Percentiles rank a stretch among this genome's conserved stretches.
phyloP scores from a whole-genome alignment of 2,888 invertebrate species.

The Drosophila prostipennis region DNA sequence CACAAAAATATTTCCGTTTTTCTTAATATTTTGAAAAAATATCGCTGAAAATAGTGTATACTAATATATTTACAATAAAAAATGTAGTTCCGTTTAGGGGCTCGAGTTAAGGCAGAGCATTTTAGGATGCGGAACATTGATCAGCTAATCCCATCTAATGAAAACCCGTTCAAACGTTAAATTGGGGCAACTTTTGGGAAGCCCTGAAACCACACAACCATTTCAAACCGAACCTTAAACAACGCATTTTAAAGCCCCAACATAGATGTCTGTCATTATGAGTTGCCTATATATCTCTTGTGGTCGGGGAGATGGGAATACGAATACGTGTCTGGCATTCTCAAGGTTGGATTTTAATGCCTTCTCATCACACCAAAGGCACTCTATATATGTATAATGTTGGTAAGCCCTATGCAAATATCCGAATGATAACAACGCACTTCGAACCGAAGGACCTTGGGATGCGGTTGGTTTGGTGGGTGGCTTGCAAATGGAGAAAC shows the following conservation, averaged over 20 bases:
- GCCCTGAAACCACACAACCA: conserved; percentile 25
- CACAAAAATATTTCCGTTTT: too few species aligned
- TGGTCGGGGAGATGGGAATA: conserved; percentile 50
- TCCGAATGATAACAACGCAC: conserved; percentile 70
- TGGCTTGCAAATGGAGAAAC: conserved; percentile 25
- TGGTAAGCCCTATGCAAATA: conserved; percentile 64
- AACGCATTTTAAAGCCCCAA: conserved; percentile 32
- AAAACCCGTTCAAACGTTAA: conserved; percentile 59
- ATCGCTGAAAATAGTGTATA: too few species aligned
- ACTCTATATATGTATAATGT: conserved; percentile 16
- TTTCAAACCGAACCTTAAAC: conserved; percentile 24
- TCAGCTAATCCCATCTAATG: conserved; percentile 48
- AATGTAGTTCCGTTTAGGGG: too few species aligned
- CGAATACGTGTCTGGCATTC: conserved; percentile 72
- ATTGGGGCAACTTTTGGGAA: conserved; percentile 48
- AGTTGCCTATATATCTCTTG: conserved; percentile 8
- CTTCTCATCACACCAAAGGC: conserved; percentile 41
- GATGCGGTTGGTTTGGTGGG: conserved; percentile 45
- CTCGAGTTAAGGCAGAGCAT: conserved; percentile 5
- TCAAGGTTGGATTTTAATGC: conserved; percentile 74
- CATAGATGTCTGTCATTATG: conserved; percentile 34
- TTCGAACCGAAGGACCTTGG: conserved; percentile 65
- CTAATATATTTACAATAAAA: too few species aligned
- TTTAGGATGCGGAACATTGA: conserved; percentile 40
- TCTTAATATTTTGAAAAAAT: too few species aligned